Base-by-base conservation (phyloP, 2,113 vertebrate genomes). In the Anser brachyrhynchus region DNA sequence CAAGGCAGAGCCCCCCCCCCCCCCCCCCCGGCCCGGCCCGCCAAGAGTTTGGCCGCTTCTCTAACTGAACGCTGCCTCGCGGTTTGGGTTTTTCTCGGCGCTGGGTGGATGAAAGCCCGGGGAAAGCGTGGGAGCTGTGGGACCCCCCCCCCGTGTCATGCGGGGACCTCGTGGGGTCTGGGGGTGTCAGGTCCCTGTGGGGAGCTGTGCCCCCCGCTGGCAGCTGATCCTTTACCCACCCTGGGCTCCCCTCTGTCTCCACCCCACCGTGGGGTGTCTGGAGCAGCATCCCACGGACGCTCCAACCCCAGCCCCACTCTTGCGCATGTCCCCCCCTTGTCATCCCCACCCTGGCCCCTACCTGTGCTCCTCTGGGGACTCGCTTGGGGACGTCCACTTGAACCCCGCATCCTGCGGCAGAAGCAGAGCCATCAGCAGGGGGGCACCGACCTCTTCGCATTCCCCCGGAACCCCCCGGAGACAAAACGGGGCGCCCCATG, bases 351-450 rank as follows among this genome's bases (percentile, higher is more conserved):
- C 59, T 6, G 0, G 0, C 20, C 62, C 92, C 65, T 96, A 96
- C 99, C 99, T 98, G 84, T 99, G 98, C 80, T 99, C 99, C 92
- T 99, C 99, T 1, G 98, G 98, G 55, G 98, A 96, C 90, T 98
- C 98, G 16, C 97, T 98, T 1, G 98, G 97, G 54, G 98, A 98
- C 55, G 97, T 98, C 99, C 99, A 99, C 75, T 97, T 98, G 97
- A 99, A 98, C 76, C 98, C 97, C 0, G 97, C 95, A 1, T 98
- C 98, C 99, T 99, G 94, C 0, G 1, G 22, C 89, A 55, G 84
- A 89, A 35, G 37, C 54, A 72, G n/a, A 75, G 52, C n/a, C 17
- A 4, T 92, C 33, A 87, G 59, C 1, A 0, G 69, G 74, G 74
- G 22, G 23, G 26, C 62, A 18, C 37, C 3, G 3, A 11, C 39